These are phyloP conservation scores for Stenolophus ochropezus DNA, from an alignment of 2,888 invertebrate species.

Conservation along the genomic window DNA sequence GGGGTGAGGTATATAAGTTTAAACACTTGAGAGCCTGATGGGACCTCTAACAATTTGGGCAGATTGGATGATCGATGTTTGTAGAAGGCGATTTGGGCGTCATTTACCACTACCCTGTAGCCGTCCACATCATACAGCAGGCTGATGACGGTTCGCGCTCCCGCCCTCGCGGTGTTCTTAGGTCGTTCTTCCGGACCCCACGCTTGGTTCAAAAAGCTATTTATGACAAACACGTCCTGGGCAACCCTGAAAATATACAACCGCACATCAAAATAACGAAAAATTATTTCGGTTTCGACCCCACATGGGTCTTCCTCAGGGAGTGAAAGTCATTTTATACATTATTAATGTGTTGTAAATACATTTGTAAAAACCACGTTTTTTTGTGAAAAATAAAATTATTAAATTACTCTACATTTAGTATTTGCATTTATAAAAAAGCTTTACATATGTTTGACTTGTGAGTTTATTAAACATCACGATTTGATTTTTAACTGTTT, in stretches of 20 bases:
- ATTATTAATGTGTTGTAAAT: no score
- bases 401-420: no score
- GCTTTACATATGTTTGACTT: no score
- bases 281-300: no score
- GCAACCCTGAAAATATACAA: neutral
- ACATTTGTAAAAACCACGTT: no score
- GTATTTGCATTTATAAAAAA: no score
- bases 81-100: neutral
- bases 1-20: conserved; percentile 2
- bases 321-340: no score
- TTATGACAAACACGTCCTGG: neutral
- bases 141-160: neutral
- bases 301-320: no score
- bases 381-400: no score
- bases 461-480: no score
- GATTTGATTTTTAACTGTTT: no score
- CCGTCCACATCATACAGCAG: neutral
- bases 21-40: conserved; percentile 15
- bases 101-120: neutral
- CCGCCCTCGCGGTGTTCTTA: neutral
- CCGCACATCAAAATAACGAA: no score
- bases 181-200: conserved; percentile 10
- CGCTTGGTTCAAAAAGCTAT: neutral
- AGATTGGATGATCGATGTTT: neutral
- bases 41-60: neutral